Evolutionary conservation across 2,797 vertebrate species (phyloP), one percentile per base, ranked within the genome.

Genomic region (Dryobates pubescens): DNA sequence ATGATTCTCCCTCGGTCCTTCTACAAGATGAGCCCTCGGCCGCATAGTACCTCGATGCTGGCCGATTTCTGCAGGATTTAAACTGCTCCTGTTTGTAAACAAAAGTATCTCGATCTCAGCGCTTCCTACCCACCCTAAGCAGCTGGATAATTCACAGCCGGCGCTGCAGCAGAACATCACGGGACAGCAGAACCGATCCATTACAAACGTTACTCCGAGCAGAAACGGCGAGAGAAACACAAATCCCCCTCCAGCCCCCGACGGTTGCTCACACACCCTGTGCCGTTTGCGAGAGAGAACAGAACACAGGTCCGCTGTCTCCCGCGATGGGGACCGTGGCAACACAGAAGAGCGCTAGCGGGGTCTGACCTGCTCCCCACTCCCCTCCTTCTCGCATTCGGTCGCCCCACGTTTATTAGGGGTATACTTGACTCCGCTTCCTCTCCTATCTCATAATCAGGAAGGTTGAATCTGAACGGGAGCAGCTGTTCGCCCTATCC

Each of bases 401-500:
- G 61, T 75, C 56, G 7, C 51, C 54, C 57, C 16, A 38, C 13
- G 26, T 90, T 88, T 94, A 41, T 82, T 72, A 64, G 76, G 69
- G 53, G 7, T 82, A 62, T 91, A 88, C 79, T 68, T 80, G 83
- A 77, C 47, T 84, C 34, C 34, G n/a, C 34, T 94, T 88, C 43
- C 47, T 88, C 78, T 90, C 69, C 56, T 80, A 34, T 77, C 80
- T 80, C 71, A 59, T 45, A 91, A 89, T 57, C 73, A 32, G 86
- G 86, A 38, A n/a, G 51, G 76, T 13, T 86, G 59, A 86, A 76
- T 63, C 26, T 67, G 82, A 80, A 85, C 3, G 36, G 54, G 73
- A 92, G 74, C 79, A 89, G 92, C 91, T 90, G 68, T 29, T 88
- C 61, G 14, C 83, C 36, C 90, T 67, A 88, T 53, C 49, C 36